Evolutionary conservation across 2,113 vertebrate genomes (phyloP), one percentile per base, ranked within the genome.

Genomic region (Maccullochella peelii): DNA sequence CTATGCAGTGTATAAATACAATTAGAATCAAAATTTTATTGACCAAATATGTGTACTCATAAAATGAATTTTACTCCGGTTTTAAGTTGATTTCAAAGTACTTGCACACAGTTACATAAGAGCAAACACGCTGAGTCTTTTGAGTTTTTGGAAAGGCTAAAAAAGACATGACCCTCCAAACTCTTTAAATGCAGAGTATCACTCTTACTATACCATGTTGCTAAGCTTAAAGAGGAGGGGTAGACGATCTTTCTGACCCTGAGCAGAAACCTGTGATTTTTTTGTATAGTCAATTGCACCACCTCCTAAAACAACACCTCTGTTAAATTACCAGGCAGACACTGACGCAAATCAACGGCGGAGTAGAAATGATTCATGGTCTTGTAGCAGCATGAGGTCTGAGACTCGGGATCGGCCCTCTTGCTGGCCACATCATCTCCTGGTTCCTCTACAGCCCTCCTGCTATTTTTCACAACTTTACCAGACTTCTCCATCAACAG

Each of bases 281-380:
- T 58, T 33, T 12, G 3, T 55, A 14, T 70, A 7, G 5, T 47
- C 55, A 20, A 5, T 5, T 62, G n/a, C 7, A 77, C 40, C 69
- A 25, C 65, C 10, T 79, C 72, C 20, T 69, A 68, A 33, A 77
- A 66, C 52, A 66, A 33, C 33, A 58, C 47, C 4, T 68, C 30
- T 79, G 44, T 54, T 33, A 67, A 66, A 55, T 44, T 27, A 61
- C 67, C n/a, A 27, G 52, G 18, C 58, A 75, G 57, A 77, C 61
- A 33, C 50, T 88, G 86, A 81, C 55, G 14, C 59, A 89, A 82
- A 86, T 76, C 69, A 77, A 11, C 4, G 38, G 20, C 25, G 1
- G 36, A 74, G 54, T 61, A 50, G 82, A 81, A 52, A 77, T 89
- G 87, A 91, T 87, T 89, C 79, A 87, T 74, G 81, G 68, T 59